Percentiles rank a stretch among this genome's conserved stretches.
These are phyloP conservation scores for Glaucomys volans DNA, from an alignment of 2,113 vertebrate genomes.

Conservation along the genomic window DNA sequence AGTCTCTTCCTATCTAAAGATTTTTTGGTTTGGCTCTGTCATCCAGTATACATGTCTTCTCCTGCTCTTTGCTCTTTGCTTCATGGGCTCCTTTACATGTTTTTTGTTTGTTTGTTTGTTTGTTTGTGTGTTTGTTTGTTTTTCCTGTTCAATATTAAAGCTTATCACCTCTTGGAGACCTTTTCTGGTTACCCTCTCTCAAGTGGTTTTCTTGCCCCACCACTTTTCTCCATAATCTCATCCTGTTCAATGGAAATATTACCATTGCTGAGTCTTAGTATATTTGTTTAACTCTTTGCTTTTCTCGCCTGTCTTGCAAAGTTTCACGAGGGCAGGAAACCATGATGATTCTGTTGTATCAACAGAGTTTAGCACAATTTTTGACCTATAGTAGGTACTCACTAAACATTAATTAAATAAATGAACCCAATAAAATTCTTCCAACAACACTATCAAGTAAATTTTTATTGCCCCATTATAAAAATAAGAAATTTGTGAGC, in stretches of 20 bases:
- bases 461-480: not conserved
- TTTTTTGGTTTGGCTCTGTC: not conserved
- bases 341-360: not conserved
- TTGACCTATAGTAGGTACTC: not conserved
- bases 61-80: not conserved
- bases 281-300: not conserved
- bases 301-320: not conserved
- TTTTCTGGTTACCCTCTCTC: not conserved
- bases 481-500: not conserved
- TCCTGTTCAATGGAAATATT: not conserved
- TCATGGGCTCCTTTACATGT: not conserved
- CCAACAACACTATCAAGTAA: not conserved
- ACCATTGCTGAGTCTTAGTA: not conserved
- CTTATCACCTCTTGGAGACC: not conserved
- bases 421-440: not conserved
- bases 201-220: not conserved
- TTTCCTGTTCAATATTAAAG: not conserved
- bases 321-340: not conserved
- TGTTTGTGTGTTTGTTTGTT: too few species aligned
- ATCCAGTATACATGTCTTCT: not conserved
- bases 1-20: not conserved
- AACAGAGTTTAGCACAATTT: not conserved
- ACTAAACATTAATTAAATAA: slow-evolving; percentile 29
- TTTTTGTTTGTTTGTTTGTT: too few species aligned
- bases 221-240: not conserved